phyloP scores from a whole-genome alignment of 2,888 invertebrate species.

The Strigamia transsilvanica region DNA sequence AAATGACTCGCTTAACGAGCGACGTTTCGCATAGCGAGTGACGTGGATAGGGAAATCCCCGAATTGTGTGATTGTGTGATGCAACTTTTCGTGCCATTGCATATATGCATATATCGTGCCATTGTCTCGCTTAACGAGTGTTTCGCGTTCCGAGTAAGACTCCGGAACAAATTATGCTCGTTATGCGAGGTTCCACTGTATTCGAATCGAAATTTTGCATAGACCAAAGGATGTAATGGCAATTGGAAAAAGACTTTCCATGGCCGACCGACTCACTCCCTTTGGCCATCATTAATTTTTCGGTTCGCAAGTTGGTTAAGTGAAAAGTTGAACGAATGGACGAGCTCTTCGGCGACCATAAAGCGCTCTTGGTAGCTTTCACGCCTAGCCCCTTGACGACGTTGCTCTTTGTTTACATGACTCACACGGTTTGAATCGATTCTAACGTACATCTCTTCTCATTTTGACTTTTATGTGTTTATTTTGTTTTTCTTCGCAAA shows the following conservation, averaged over 20 bases:
- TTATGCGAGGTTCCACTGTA: no score
- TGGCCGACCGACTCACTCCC: conserved; percentile 10
- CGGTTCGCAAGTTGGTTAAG: conserved; percentile 27
- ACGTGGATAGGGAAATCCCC: no score
- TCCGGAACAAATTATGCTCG: no score
- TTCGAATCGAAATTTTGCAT: neutral
- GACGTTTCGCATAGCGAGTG: no score
- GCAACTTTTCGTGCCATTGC: no score
- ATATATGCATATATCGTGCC: no score
- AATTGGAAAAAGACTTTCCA: conserved; percentile 10
- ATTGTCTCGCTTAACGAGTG: no score
- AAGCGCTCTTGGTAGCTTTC: neutral
- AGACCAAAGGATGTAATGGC: neutral
- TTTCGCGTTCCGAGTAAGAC: no score
- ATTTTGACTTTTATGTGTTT: neutral
- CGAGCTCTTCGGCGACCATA: conserved; percentile 29
- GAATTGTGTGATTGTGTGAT: no score
- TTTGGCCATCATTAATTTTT: conserved; percentile 31
- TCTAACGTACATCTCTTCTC: neutral
- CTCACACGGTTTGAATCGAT: neutral
- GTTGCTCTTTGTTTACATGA: conserved; percentile 20
- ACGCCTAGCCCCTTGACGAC: neutral
- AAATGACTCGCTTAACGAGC: no score
- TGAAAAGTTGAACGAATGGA: conserved; percentile 40
- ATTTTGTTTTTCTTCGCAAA: neutral